Conservation (phyloP, 2,113 vertebrate species). For the Daboia siamensis region DNA sequence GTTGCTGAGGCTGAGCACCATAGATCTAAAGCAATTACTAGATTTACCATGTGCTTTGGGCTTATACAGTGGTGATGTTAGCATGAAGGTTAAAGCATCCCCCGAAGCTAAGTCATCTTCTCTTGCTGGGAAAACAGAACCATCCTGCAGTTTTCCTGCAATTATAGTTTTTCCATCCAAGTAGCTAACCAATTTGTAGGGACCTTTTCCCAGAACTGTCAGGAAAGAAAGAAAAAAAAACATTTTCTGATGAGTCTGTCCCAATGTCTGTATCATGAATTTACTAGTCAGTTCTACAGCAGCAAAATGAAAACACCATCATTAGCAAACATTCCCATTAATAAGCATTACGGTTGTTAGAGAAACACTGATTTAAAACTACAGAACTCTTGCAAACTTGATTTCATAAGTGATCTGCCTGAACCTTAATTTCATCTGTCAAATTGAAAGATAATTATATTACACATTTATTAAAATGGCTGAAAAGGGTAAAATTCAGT, state of each 20-base stretch:
- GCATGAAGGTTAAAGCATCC: constrained; percentile 79
- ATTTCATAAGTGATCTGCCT: background rate
- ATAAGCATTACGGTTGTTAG: background rate
- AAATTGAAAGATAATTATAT: background rate
- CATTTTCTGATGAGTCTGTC: constrained; percentile 21
- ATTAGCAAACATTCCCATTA: background rate
- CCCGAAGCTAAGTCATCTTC: constrained; percentile 55
- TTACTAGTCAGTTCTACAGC: background rate
- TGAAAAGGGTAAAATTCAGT: background rate
- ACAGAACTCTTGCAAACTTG: background rate
- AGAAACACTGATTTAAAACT: background rate
- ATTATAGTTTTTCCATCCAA: constrained; percentile 67
- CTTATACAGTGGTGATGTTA: constrained; percentile 88
- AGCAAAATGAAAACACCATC: background rate
- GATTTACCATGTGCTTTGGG: constrained; percentile 84
- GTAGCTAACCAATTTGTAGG: constrained; percentile 81
- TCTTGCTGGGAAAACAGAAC: constrained; percentile 69
- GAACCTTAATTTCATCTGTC: background rate
- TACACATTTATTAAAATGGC: rapidly evolving
- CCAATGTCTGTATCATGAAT: background rate
- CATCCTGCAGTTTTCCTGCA: constrained; percentile 62
- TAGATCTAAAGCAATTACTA: background rate
- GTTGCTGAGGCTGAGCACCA: background rate
- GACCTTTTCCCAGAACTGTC: constrained; percentile 90
- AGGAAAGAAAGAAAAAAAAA: background rate